Percentiles rank a stretch among this genome's conserved stretches.
Conservation (phyloP, 2,797 vertebrate species). For the Cygnus olor region DNA sequence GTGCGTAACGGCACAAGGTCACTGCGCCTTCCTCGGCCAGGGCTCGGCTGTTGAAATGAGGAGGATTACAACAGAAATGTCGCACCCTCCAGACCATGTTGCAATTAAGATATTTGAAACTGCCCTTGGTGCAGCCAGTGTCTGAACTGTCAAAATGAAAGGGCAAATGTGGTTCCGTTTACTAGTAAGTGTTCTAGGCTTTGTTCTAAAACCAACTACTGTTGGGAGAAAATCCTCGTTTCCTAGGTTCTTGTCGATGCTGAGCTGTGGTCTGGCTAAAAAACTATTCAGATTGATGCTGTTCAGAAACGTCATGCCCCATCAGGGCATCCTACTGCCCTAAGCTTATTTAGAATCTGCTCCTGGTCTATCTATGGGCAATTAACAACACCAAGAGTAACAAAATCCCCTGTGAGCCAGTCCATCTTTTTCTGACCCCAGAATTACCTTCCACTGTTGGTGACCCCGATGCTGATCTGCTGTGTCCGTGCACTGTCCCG, state of each 20-base stretch:
- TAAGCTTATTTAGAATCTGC: too few species aligned
- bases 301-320: neutral
- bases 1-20: fast-evolving
- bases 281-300: neutral
- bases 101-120: conserved; percentile 13
- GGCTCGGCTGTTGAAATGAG: neutral
- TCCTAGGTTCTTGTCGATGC: neutral
- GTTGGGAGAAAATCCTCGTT: neutral
- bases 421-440: neutral
- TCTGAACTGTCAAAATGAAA: conserved; percentile 18
- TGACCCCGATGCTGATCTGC: neutral
- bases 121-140: neutral
- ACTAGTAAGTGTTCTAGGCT: neutral
- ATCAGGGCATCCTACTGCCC: neutral
- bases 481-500: neutral
- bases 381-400: neutral
- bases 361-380: too few species aligned
- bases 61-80: neutral
- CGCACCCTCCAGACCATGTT: conserved; percentile 2
- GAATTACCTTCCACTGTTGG: neutral
- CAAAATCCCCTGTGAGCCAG: fast-evolving
- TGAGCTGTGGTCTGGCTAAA: neutral
- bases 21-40: fast-evolving
- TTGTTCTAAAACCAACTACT: neutral
- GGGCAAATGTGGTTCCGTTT: neutral